These are phyloP conservation scores for Theonella swinhoei DNA, from an alignment of 37 sponge, comb jelly and placozoan species.

Conservation along the genomic window DNA sequence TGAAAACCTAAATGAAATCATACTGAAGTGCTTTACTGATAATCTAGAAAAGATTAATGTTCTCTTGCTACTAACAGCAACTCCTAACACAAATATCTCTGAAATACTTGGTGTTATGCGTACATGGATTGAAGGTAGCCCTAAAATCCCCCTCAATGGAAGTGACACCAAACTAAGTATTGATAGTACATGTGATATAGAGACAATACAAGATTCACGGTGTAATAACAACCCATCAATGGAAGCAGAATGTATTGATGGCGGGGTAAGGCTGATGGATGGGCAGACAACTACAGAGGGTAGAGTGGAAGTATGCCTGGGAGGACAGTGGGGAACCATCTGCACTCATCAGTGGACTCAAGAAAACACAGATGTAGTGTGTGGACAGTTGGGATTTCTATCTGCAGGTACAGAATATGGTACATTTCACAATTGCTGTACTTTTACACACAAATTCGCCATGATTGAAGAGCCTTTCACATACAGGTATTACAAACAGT, in stretches of 20 bases:
- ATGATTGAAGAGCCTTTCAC: no score
- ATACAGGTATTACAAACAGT: background rate
- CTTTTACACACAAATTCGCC: no score
- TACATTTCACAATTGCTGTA: no score
- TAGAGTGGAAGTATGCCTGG: conserved; percentile 17
- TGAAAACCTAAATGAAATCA: background rate
- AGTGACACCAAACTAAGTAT: no score
- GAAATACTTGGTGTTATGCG: background rate
- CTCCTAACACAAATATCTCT: background rate
- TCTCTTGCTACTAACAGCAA: background rate
- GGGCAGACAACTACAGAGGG: conserved; percentile 1
- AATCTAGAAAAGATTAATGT: background rate
- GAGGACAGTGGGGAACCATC: conserved; percentile 42
- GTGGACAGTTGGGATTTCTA: conserved; percentile 15
- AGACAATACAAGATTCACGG: no score
- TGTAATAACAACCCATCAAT: no score
- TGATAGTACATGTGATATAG: no score
- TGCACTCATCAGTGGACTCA: conserved; percentile 36
- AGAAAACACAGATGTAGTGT: conserved; percentile 27
- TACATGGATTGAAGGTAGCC: background rate
- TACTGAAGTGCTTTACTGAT: background rate
- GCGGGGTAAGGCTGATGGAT: background rate
- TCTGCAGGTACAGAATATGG: background rate
- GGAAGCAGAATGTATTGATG: background rate
- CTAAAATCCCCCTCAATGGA: background rate